Evolutionary conservation across 2,113 vertebrate species (phyloP), one percentile per base, ranked within the genome.

Genomic region (Syngnathoides biaculeatus): DNA sequence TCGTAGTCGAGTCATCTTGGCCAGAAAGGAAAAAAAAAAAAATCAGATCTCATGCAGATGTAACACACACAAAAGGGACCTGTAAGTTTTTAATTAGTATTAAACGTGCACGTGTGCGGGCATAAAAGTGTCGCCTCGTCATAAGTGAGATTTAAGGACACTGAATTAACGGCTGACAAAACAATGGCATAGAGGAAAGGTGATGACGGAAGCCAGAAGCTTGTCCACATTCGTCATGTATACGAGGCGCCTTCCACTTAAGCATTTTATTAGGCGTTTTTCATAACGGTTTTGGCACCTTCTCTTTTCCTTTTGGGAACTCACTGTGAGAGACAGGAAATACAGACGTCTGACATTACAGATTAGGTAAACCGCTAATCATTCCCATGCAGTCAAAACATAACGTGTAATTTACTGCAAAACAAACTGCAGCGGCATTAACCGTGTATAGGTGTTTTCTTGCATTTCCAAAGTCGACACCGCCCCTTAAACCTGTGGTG

Each of bases 11-110:
- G 40, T 50, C 38, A 35, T 71, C 71, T 43, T 47, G 68, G 35
- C 67, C 77, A 55, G 58, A 67, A 67, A 55, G 73, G 72, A 15
- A 7, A 19, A 19, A 22, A 50, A 50, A 50, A 50, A n/a, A 22
- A 50, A 50, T 78, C 72, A 78, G 47, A 74, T 82, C 75, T 73
- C 67, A 64, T 40, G 69, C 57, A 66, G 45, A 42, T 7, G 50
- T 65, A 81, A 79, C 12, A 64, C 72, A 81, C 74, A 62, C 70
- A 42, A 64, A 56, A 47, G 30, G 45, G 60, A 71, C 71, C 69
- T 66, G 14, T 69, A 62, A 66, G 64, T 79, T 83, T 85, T 80
- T 82, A 78, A 87, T 82, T 87, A 84, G 73, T 39, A 39, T 68
- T 63, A 77, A 74, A 73, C 47, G 69, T 58, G 56, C 68, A 70